phyloP scores from a whole-genome alignment of 2,113 vertebrate genomes.

The Coptodon bakossiorum region DNA sequence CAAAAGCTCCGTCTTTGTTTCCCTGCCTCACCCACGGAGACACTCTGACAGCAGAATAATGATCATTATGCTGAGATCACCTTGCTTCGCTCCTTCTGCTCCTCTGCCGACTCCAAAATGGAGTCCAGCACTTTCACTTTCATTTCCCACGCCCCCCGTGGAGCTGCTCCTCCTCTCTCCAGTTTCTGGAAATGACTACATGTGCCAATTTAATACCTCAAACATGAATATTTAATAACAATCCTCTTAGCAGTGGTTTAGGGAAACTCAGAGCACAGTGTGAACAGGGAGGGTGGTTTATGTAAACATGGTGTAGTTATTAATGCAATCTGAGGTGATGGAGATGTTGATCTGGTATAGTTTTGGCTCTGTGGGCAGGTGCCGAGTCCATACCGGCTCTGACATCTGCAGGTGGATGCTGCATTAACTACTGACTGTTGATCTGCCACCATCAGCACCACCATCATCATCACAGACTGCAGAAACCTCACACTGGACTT shows the following conservation, averaged over 20 bases:
- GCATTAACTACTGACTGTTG: rapidly evolving
- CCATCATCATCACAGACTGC: neutral
- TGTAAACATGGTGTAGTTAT: neutral
- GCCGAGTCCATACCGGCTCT: rapidly evolving
- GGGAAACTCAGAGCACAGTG: rapidly evolving
- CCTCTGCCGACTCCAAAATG: neutral
- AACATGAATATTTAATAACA: neutral
- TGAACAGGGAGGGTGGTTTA: neutral
- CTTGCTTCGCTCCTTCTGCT: rapidly evolving
- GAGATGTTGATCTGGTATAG: neutral
- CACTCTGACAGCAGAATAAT: rapidly evolving
- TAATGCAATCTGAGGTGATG: rapidly evolving
- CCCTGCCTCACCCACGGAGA: neutral
- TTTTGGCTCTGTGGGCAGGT: rapidly evolving
- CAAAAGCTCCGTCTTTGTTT: neutral
- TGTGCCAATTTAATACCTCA: neutral
- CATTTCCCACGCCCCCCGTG: neutral
- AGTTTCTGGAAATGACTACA: neutral
- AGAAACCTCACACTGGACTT: neutral
- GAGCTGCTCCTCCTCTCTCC: neutral
- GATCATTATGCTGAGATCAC: neutral
- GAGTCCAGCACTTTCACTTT: neutral
- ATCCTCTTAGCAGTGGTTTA: neutral
- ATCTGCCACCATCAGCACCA: neutral
- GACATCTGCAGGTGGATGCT: rapidly evolving